Conservation (phyloP, 1,140 invertebrate species). For the Brachionus paranguensis region DNA sequence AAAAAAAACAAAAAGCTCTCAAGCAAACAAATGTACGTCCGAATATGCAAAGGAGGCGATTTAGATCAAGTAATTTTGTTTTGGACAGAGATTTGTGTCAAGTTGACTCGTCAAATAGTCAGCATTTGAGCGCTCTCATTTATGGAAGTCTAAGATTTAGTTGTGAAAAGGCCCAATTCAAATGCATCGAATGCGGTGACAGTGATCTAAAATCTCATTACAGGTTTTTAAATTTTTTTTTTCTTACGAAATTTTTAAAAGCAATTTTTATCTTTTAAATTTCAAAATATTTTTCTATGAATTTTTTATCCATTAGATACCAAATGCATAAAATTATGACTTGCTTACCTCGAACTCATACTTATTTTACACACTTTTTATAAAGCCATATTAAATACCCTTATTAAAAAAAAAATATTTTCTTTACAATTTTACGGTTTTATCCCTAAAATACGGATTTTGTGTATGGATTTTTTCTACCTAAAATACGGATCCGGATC, state of each 20-base stretch:
- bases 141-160: constrained; percentile 1
- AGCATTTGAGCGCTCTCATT: not conserved
- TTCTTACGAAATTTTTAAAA: not conserved
- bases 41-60: not conserved
- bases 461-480: too few relatives aligned
- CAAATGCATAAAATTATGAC: too few relatives aligned
- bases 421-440: too few relatives aligned
- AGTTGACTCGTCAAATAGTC: not conserved
- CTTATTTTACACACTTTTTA: too few relatives aligned
- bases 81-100: not conserved
- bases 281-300: too few relatives aligned
- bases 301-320: too few relatives aligned
- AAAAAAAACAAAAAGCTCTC: constrained; percentile 34
- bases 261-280: not conserved
- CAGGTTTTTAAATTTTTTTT: not conserved
- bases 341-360: too few relatives aligned
- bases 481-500: too few relatives aligned
- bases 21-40: constrained; percentile 33
- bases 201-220: constrained; percentile 35
- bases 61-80: not conserved
- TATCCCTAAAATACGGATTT: too few relatives aligned
- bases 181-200: constrained; percentile 30
- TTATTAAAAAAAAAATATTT: too few relatives aligned
- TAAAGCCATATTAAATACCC: too few relatives aligned
- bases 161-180: constrained; percentile 13